These are phyloP conservation scores for Channa maculata DNA, from an alignment of 2,113 vertebrate species.

Conservation along the genomic window DNA sequence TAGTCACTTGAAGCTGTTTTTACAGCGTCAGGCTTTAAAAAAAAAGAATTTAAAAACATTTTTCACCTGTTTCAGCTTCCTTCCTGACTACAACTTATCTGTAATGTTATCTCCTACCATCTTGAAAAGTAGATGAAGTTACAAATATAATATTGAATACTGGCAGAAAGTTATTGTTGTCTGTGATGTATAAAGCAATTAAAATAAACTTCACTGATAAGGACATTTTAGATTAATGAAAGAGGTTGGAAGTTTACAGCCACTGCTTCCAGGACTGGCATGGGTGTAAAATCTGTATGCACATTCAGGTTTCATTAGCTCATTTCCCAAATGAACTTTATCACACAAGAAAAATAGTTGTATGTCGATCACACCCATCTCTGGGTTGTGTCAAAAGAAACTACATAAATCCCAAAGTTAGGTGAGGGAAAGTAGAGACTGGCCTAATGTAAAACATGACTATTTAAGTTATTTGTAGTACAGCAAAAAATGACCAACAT, in stretches of 20 bases:
- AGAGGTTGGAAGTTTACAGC: background rate
- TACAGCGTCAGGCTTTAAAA: too few species aligned
- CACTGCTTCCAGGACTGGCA: background rate
- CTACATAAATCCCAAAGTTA: background rate
- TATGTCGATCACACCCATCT: constrained; percentile 26
- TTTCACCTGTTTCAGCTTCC: background rate
- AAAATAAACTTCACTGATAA: constrained; percentile 13
- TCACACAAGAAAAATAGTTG: constrained; percentile 20
- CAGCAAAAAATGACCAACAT: too few species aligned
- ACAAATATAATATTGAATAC: constrained; percentile 24
- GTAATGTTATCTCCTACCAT: constrained; percentile 11
- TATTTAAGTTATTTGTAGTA: too few species aligned
- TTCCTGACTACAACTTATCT: background rate
- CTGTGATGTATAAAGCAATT: constrained; percentile 13
- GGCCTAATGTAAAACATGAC: too few species aligned
- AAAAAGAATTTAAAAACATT: too few species aligned
- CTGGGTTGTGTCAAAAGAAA: constrained; percentile 32
- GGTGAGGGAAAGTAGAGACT: constrained; percentile 5
- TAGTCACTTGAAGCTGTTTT: too few species aligned
- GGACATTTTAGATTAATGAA: constrained; percentile 6
- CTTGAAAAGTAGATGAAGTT: constrained; percentile 4
- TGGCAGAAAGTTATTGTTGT: constrained; percentile 7
- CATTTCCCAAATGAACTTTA: constrained; percentile 47
- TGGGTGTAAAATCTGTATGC: background rate
- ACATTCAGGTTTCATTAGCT: constrained; percentile 33